A percentile compares a stretch with the other conserved stretches of the same genome.
These are phyloP conservation scores for Melanotus villosus DNA, from an alignment of 2,888 invertebrate genomes.

Conservation along the genomic window DNA sequence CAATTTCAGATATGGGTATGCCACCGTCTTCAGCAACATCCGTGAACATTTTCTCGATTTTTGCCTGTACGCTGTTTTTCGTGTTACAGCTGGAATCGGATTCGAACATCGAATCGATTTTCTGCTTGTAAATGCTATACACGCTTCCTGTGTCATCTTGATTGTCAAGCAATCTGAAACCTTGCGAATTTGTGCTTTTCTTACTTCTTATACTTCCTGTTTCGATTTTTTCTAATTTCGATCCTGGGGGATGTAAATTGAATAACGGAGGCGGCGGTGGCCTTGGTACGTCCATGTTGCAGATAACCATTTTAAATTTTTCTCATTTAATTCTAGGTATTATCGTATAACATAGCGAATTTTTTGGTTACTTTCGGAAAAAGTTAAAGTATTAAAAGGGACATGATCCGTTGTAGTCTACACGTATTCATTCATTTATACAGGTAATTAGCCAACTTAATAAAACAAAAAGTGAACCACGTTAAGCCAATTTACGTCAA, in stretches of 20 bases:
- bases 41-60: slow-evolving; percentile 89
- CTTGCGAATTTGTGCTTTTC: slow-evolving; percentile 58
- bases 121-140: slow-evolving; percentile 83
- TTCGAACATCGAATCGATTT: slow-evolving; percentile 88
- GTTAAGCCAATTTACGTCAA: not conserved
- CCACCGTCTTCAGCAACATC: slow-evolving; percentile 76
- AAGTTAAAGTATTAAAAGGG: not conserved
- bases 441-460: too few species aligned
- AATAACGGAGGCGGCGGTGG: slow-evolving; percentile 62
- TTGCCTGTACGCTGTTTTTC: slow-evolving; percentile 85
- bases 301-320: slow-evolving; percentile 49
- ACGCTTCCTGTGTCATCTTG: slow-evolving; percentile 63
- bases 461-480: too few species aligned
- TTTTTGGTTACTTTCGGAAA: not conserved
- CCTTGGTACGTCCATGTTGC: slow-evolving; percentile 63
- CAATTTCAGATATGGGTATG: slow-evolving; percentile 71
- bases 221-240: slow-evolving; percentile 47
- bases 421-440: too few species aligned
- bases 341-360: slow-evolving; percentile 6
- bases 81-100: slow-evolving; percentile 66
- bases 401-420: too few species aligned
- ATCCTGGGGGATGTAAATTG: not conserved
- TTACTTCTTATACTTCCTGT: slow-evolving; percentile 58
- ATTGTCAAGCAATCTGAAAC: slow-evolving; percentile 63
- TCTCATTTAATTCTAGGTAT: not conserved